phyloP scores from a whole-genome alignment of 2,797 vertebrate genomes.

The Pyrocephalus nanus region DNA sequence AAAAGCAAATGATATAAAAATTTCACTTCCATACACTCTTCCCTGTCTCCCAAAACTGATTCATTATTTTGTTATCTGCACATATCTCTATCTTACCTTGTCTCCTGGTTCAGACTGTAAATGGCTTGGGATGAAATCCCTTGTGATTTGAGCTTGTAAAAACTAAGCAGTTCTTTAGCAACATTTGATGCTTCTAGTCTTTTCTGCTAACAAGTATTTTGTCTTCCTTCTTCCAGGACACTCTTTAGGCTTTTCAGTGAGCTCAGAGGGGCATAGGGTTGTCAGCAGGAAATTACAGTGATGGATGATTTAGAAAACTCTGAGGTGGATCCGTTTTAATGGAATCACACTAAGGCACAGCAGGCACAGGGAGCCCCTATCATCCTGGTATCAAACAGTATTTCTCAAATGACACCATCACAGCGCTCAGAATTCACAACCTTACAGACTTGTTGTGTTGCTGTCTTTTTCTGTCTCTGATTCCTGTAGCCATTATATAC shows the following conservation, averaged over 20 bases:
- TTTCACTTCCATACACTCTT: not conserved
- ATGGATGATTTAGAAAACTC: not conserved
- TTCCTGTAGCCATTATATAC: not conserved
- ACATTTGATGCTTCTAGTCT: not conserved
- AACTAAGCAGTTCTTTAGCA: not conserved
- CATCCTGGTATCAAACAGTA: not conserved
- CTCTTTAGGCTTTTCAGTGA: not conserved
- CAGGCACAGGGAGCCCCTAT: not conserved
- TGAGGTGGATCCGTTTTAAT: not conserved
- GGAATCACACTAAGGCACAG: not conserved
- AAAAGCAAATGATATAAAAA: not conserved
- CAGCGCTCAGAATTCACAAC: not conserved
- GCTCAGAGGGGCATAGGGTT: not conserved
- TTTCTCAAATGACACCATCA: not conserved
- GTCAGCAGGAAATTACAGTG: not conserved
- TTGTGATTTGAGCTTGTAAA: not conserved
- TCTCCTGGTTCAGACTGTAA: not conserved
- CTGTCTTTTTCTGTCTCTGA: not conserved
- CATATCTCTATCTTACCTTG: not conserved
- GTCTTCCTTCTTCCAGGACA: not conserved
- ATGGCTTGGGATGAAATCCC: not conserved
- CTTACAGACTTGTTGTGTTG: not conserved
- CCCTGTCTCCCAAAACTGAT: not conserved
- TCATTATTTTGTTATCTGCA: not conserved
- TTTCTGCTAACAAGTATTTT: not conserved